phyloP scores from a whole-genome alignment of 2,888 invertebrate genomes.

The Heliothis peltigera region DNA sequence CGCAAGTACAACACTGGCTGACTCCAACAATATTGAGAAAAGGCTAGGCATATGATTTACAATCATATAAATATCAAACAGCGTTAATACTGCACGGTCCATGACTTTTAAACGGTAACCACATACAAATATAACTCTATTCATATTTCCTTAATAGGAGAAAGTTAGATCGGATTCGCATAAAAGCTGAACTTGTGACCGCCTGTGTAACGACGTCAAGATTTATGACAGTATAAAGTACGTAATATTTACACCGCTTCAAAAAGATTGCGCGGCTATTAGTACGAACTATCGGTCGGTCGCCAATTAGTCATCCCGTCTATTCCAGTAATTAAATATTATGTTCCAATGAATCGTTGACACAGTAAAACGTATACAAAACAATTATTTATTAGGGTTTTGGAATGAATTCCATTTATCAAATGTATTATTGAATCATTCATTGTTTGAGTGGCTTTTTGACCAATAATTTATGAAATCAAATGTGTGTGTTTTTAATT shows the following conservation, averaged over 20 bases:
- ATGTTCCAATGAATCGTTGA: slow-evolving; percentile 46
- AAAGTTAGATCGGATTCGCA: slow-evolving; percentile 2
- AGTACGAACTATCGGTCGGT: slow-evolving; percentile 44
- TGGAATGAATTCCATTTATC: not conserved
- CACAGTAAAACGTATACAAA: slow-evolving; percentile 35
- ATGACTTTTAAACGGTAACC: not conserved
- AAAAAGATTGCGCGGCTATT: slow-evolving; percentile 36
- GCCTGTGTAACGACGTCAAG: slow-evolving; percentile 2
- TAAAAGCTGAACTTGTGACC: slow-evolving; percentile 22
- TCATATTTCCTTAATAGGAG: slow-evolving; percentile 9
- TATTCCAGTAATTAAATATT: slow-evolving; percentile 47
- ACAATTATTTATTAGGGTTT: slow-evolving; percentile 21
- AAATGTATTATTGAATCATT: not conserved
- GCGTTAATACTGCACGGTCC: not conserved
- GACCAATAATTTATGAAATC: slow-evolving; percentile 1
- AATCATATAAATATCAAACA: not conserved
- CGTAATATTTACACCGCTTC: slow-evolving; percentile 33
- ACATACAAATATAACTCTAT: not conserved
- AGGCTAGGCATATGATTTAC: not conserved
- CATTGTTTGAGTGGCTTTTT: not conserved
- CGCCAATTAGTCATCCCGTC: slow-evolving; percentile 59
- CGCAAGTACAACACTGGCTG: no score
- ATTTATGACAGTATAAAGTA: slow-evolving; percentile 29
- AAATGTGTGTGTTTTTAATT: not conserved
- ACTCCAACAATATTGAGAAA: not conserved